Conservation (phyloP, 2,888 invertebrate genomes). For the Ernsta delagoae region DNA sequence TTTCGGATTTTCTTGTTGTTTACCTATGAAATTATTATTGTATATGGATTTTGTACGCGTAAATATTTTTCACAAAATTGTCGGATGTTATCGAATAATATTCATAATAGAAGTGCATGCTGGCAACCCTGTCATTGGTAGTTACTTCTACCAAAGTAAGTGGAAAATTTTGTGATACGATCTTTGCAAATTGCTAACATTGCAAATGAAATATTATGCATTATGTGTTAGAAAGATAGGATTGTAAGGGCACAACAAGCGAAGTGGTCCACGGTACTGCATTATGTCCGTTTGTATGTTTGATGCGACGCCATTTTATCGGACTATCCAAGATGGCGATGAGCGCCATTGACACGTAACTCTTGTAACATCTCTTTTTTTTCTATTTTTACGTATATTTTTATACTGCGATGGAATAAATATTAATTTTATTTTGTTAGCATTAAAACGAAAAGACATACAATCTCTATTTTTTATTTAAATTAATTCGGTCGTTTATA, state of each 20-base stretch:
- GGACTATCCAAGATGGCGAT: conserved; percentile 39
- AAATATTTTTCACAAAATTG: conserved; percentile 12
- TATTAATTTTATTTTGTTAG: conserved; percentile 84
- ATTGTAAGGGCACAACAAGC: conserved; percentile 17
- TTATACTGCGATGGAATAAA: conserved; percentile 83
- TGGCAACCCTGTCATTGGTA: conserved; percentile 28
- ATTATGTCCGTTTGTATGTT: conserved; percentile 40
- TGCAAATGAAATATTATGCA: too few species aligned
- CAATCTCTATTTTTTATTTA: conserved; percentile 76
- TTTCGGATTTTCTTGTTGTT: too few species aligned
- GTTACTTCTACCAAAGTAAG: neutral
- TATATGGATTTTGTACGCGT: too few species aligned
- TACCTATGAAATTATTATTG: too few species aligned
- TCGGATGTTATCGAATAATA: neutral
- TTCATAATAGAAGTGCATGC: conserved; percentile 23
- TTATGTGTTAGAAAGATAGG: neutral
- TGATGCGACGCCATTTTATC: conserved; percentile 36
- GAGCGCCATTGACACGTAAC: conserved; percentile 54
- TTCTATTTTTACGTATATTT: conserved; percentile 83
- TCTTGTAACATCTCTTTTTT: conserved; percentile 62
- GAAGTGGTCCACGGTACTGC: conserved; percentile 45
- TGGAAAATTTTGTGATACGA: conserved; percentile 25
- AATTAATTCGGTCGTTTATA: conserved; percentile 62
- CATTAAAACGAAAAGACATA: conserved; percentile 84
- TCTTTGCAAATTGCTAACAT: too few species aligned